Percentiles rank a stretch among this genome's conserved stretches.
phyloP scores from a whole-genome alignment of 2,797 vertebrate genomes.

The Hipposideros larvatus region DNA sequence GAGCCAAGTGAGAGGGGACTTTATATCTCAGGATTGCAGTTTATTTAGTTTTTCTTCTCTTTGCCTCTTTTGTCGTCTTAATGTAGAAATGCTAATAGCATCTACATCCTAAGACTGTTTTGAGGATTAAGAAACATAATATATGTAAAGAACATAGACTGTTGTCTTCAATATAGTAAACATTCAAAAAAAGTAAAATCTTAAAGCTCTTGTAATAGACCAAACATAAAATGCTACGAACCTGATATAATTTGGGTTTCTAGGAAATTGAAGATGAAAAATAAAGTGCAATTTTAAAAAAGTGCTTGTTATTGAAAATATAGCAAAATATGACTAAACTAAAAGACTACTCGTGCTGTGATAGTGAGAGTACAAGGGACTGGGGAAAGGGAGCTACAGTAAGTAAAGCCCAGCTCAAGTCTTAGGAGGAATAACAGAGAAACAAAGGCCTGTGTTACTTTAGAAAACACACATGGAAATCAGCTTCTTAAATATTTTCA shows the following conservation, averaged over 20 bases:
- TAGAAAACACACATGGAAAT: neutral
- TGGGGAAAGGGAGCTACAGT: neutral
- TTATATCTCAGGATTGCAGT: neutral
- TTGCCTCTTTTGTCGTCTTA: neutral
- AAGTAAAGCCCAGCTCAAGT: neutral
- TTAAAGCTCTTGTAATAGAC: neutral
- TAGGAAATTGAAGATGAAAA: neutral
- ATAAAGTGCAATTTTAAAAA: neutral
- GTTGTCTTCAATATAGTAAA: neutral
- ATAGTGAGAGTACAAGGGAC: neutral
- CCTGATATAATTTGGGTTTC: neutral
- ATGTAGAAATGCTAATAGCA: neutral
- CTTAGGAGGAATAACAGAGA: neutral
- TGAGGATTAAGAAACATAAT: neutral
- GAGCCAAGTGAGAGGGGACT: neutral
- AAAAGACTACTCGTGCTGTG: neutral
- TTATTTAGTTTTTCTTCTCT: neutral
- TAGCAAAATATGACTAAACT: neutral
- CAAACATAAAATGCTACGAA: neutral
- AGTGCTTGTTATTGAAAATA: neutral
- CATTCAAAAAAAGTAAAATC: neutral
- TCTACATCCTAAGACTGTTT: neutral
- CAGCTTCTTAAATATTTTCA: neutral
- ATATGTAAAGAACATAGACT: neutral
- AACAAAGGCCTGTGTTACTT: neutral